Conservation (phyloP, 2,888 invertebrate species). For the Barypeithes pellucidus region DNA sequence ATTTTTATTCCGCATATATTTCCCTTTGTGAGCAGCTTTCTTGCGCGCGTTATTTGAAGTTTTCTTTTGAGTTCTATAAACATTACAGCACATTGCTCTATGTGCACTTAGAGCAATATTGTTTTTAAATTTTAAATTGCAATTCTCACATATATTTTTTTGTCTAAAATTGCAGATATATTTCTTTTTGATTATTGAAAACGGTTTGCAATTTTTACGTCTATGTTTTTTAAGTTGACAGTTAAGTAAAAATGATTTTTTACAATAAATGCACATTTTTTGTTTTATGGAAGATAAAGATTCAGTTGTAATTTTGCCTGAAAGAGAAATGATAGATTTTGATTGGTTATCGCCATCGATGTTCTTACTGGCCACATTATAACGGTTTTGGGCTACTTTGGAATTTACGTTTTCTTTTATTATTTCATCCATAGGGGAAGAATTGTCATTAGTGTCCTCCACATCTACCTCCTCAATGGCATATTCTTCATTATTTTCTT, state of each 20-base stretch:
- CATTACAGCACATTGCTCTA: not conserved
- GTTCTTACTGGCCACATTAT: not conserved
- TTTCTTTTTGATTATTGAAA: not conserved
- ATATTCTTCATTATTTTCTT: no score
- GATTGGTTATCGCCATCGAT: not conserved
- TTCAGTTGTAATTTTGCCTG: not conserved
- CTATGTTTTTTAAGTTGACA: constrained; percentile 12
- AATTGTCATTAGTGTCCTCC: no score
- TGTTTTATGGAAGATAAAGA: not conserved
- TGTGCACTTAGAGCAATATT: not conserved
- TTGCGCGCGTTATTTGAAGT: no score
- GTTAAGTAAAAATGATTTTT: constrained; percentile 8
- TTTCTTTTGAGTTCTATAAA: no score
- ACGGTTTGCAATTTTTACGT: not conserved
- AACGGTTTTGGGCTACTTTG: not conserved
- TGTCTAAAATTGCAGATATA: not conserved
- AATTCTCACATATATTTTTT: constrained; percentile 26
- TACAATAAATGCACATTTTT: constrained; percentile 10
- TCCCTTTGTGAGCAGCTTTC: not conserved
- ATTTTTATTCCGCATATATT: not conserved
- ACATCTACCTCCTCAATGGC: no score
- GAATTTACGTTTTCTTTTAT: not conserved
- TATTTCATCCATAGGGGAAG: no score
- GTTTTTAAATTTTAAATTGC: constrained; percentile 17
- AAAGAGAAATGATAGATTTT: not conserved